phyloP scores from a whole-genome alignment of 2,113 vertebrate genomes.

The Hippocampus barbouri region DNA sequence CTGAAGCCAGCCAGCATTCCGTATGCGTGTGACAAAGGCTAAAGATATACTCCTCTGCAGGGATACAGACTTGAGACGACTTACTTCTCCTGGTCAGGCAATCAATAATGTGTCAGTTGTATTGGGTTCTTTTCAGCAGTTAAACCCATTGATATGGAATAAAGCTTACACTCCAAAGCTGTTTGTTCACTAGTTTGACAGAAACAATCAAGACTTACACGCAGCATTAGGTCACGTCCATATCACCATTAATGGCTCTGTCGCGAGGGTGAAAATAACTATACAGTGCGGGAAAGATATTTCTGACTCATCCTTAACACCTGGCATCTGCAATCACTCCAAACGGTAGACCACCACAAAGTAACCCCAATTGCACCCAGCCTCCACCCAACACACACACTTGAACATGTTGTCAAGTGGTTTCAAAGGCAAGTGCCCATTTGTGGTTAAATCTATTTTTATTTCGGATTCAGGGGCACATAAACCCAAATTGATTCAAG shows the following conservation, averaged over 20 bases:
- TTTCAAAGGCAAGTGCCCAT: not conserved
- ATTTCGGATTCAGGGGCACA: too few species aligned
- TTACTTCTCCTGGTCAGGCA: constrained; percentile 21
- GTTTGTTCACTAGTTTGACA: not conserved
- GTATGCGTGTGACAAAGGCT: constrained; percentile 32
- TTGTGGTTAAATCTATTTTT: not conserved
- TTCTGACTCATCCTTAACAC: constrained; percentile 37
- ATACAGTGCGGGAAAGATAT: constrained; percentile 40
- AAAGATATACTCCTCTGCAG: constrained; percentile 41
- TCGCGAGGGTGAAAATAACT: constrained; percentile 51
- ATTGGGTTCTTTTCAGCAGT: constrained; percentile 12
- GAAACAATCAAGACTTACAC: constrained; percentile 33
- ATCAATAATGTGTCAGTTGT: constrained; percentile 40
- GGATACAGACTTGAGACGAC: constrained; percentile 17
- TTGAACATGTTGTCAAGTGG: not conserved
- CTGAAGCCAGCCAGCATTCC: constrained; percentile 36
- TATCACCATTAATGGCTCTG: constrained; percentile 29
- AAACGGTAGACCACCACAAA: constrained; percentile 14
- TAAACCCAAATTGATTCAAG: not conserved
- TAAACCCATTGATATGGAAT: constrained; percentile 1
- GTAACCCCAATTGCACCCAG: not conserved
- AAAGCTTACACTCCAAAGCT: not conserved
- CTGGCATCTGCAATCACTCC: constrained; percentile 38
- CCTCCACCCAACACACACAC: not conserved
- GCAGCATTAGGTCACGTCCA: constrained; percentile 19